These are phyloP conservation scores for Alaudala cheleensis DNA, from an alignment of 2,113 vertebrate genomes.

Conservation along the genomic window DNA sequence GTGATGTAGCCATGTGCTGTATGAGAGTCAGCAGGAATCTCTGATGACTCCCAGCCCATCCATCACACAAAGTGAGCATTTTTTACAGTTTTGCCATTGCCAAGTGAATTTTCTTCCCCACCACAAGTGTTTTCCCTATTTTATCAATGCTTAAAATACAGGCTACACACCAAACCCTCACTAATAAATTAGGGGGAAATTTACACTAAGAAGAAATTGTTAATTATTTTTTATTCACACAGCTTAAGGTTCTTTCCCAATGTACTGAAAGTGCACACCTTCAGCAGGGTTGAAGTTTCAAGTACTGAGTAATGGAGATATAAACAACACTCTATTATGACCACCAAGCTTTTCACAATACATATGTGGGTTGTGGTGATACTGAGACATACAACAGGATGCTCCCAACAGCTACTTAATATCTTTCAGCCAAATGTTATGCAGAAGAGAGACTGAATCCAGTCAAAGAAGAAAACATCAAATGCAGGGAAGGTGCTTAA, in stretches of 20 bases:
- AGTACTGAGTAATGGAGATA: not conserved
- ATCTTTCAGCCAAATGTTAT: not conserved
- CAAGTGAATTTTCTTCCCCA: not conserved
- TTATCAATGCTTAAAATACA: not conserved
- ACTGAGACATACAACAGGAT: not conserved
- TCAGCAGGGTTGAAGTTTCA: not conserved
- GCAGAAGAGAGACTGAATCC: not conserved
- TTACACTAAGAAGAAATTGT: not conserved
- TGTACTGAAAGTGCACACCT: not conserved
- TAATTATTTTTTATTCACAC: not conserved
- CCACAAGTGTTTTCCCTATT: not conserved
- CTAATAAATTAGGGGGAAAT: not conserved
- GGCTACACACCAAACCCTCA: not conserved
- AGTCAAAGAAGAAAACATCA: not conserved
- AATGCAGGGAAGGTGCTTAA: rapidly evolving
- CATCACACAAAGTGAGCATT: not conserved
- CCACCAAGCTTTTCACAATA: not conserved
- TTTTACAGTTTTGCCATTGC: slow-evolving; percentile 22
- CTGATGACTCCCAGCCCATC: slow-evolving; percentile 30
- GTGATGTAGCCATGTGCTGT: not conserved
- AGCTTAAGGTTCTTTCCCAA: not conserved
- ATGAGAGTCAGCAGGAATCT: slow-evolving; percentile 18
- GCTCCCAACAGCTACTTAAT: not conserved
- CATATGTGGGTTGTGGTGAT: not conserved
- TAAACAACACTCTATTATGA: not conserved